Conservation (phyloP, 2,888 invertebrate genomes). For the Galerucella pusilla region DNA sequence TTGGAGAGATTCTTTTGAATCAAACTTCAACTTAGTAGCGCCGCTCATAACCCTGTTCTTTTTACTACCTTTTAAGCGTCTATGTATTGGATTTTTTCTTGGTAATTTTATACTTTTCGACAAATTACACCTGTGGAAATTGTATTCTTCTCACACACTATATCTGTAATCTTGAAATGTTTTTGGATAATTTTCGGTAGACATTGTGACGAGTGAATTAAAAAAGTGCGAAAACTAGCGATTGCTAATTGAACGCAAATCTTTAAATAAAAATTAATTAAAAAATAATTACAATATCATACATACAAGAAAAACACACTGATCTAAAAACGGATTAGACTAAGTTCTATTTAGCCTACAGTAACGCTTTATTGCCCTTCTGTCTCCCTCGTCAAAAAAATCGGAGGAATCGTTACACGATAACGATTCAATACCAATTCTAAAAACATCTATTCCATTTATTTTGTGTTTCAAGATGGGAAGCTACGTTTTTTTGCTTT, state of each 20-base stretch:
- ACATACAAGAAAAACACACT: constrained; percentile 57
- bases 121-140: neutral
- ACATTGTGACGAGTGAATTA: constrained; percentile 54
- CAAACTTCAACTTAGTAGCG: neutral
- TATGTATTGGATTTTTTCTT: neutral
- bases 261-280: constrained; percentile 50
- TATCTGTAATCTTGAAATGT: constrained; percentile 17
- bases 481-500: constrained; percentile 49
- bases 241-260: constrained; percentile 48
- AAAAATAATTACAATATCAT: constrained; percentile 55
- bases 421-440: constrained; percentile 45
- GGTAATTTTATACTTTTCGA: neutral
- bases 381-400: constrained; percentile 48
- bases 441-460: constrained; percentile 23
- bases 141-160: neutral
- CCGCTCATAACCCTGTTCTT: neutral
- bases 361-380: constrained; percentile 60
- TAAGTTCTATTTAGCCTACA: constrained; percentile 59
- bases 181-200: constrained; percentile 46
- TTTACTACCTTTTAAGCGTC: neutral
- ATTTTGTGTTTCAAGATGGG: constrained; percentile 33
- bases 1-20: neutral
- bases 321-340: constrained; percentile 58
- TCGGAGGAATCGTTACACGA: constrained; percentile 52
- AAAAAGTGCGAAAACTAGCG: constrained; percentile 53